Evolutionary conservation across 2,888 invertebrate species (phyloP).

Genomic region (Pachymerium ferrugineum): DNA sequence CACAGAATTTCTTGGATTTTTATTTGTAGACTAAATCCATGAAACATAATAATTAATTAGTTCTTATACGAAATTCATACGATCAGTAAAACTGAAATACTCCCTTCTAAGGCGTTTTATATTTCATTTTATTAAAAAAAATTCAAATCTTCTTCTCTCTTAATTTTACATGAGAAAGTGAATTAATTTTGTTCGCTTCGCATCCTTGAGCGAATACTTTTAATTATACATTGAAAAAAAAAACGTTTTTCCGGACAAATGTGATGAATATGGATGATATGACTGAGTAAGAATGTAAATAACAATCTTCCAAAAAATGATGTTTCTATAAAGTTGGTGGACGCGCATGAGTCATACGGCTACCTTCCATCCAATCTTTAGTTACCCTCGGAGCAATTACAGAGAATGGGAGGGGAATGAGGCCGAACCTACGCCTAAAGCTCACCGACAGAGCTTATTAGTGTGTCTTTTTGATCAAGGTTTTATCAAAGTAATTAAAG

Average conservation of each 20-base stretch:
- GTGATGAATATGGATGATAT: not conserved
- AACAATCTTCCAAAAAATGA: too few relatives aligned
- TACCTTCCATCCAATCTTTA: not conserved
- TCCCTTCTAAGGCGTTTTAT: not conserved
- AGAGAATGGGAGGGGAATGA: not conserved
- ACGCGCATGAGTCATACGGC: not conserved
- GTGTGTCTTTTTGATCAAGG: conserved; percentile 1
- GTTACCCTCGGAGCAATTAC: not conserved
- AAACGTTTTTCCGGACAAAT: too few relatives aligned
- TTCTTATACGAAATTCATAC: not conserved
- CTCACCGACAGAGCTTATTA: not conserved
- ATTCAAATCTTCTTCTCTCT: not conserved
- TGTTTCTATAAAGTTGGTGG: not conserved
- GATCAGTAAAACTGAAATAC: not conserved
- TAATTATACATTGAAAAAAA: not conserved
- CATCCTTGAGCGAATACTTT: not conserved
- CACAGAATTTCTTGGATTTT: too few relatives aligned
- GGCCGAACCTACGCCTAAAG: not conserved
- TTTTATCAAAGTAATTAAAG: conserved; percentile 24
- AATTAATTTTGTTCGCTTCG: not conserved
- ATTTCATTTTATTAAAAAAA: not conserved
- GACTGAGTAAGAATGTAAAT: too few relatives aligned
- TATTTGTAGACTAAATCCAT: too few relatives aligned
- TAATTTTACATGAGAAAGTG: not conserved
- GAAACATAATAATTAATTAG: too few relatives aligned